phyloP scores from a whole-genome alignment of 2,113 vertebrate species.

The Hippotragus niger region DNA sequence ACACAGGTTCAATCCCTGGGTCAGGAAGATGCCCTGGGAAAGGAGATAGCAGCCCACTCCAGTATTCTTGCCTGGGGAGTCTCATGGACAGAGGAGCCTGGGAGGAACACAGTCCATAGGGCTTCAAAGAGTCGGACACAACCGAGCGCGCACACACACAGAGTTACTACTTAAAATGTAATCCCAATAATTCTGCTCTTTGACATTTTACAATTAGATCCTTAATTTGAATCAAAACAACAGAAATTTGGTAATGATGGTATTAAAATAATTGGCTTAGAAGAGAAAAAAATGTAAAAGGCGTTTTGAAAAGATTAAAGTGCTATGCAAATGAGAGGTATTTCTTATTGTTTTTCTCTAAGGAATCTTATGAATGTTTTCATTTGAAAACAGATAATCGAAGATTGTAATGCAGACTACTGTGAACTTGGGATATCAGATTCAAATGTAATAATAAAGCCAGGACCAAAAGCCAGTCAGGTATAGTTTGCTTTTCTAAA shows the following conservation, averaged over 20 bases:
- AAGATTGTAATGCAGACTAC: constrained; percentile 21
- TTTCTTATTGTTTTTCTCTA: constrained; percentile 40
- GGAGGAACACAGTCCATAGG: neutral
- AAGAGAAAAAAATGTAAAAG: constrained; percentile 30
- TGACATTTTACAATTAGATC: neutral
- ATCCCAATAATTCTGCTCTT: constrained; percentile 24
- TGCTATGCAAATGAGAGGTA: neutral
- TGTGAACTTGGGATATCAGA: neutral
- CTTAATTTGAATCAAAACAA: neutral
- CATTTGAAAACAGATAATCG: constrained; percentile 65
- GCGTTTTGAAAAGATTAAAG: constrained; percentile 31
- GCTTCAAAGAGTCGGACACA: neutral
- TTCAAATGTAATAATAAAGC: constrained; percentile 63
- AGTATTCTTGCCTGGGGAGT: neutral
- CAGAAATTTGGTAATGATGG: neutral
- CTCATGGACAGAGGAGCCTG: neutral
- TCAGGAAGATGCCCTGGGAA: neutral
- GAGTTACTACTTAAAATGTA: neutral
- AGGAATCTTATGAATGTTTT: constrained; percentile 56
- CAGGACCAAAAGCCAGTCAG: constrained; percentile 53
- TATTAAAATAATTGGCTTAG: neutral
- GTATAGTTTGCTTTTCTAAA: constrained; percentile 58
- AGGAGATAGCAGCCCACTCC: neutral
- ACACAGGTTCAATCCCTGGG: neutral
- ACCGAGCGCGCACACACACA: neutral